Percentiles rank a stretch among this genome's conserved stretches.
Evolutionary conservation across 1,140 invertebrate species (phyloP).

Genomic region (Acyrthosiphon pisum): DNA sequence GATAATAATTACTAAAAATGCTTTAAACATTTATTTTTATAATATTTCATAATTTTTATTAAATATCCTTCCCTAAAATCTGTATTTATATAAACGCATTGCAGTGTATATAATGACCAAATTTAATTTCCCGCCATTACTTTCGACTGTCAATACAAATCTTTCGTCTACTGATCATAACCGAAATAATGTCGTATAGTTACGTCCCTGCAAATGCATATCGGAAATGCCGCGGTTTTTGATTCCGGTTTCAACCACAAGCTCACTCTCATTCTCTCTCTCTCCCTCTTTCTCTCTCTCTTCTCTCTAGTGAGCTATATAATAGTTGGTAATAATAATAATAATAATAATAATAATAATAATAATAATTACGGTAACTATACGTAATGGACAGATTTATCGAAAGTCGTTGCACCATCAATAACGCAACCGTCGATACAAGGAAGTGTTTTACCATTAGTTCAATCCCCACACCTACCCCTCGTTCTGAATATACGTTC

Average conservation of each 20-base stretch:
- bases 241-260: conserved; percentile 44
- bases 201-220: neutral
- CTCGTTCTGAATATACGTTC: neutral
- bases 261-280: neutral
- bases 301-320: neutral
- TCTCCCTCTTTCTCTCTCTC: too few species aligned
- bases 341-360: conserved; percentile 45
- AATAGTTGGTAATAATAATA: conserved; percentile 36
- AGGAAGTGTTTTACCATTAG: conserved; percentile 57
- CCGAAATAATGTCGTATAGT: neutral
- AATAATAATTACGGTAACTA: conserved; percentile 49
- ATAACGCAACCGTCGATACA: conserved; percentile 42
- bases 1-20: neutral
- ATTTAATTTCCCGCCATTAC: neutral
- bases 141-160: neutral
- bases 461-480: neutral
- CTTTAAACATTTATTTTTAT: too few species aligned
- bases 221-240: conserved; percentile 41
- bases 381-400: conserved; percentile 53
- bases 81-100: neutral
- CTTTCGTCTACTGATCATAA: neutral
- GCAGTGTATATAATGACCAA: neutral
- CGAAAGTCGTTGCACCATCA: conserved; percentile 40
- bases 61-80: neutral
- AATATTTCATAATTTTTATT: neutral